Conservation (phyloP, 2,888 invertebrate species). For the Campoplex nolae region DNA sequence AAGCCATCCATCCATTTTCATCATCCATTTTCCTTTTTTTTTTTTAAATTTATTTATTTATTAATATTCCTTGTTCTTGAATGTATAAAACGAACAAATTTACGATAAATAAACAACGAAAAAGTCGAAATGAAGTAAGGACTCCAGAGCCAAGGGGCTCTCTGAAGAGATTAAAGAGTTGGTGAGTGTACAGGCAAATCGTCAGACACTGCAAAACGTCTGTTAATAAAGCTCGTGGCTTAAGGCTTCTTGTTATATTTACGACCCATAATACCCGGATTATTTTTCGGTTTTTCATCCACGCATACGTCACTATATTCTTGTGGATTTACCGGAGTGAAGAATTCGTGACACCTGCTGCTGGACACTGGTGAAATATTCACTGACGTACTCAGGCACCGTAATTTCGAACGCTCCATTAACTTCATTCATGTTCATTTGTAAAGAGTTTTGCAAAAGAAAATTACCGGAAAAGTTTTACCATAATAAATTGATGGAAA, state of each 20-base stretch:
- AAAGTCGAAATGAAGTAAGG: neutral
- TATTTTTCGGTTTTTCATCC: neutral
- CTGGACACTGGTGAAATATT: constrained; percentile 40
- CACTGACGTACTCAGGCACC: neutral
- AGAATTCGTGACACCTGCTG: constrained; percentile 47
- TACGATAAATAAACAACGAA: neutral
- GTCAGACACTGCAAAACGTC: neutral
- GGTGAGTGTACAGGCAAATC: neutral
- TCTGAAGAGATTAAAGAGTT: neutral
- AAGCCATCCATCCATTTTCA: too few relatives aligned
- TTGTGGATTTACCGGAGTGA: neutral
- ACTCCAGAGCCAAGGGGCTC: too few relatives aligned
- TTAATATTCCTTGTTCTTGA: too few relatives aligned
- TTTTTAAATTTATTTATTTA: too few relatives aligned
- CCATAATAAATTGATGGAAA: neutral
- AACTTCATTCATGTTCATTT: neutral
- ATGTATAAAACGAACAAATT: neutral
- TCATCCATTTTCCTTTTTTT: too few relatives aligned
- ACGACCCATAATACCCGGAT: constrained; percentile 32
- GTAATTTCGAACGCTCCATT: neutral
- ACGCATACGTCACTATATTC: neutral
- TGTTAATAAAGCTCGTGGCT: neutral
- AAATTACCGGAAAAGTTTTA: neutral
- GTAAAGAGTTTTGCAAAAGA: neutral
- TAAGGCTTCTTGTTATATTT: constrained; percentile 32